phyloP scores from a whole-genome alignment of 2,888 invertebrate species.

The Microctonus brassicae region DNA sequence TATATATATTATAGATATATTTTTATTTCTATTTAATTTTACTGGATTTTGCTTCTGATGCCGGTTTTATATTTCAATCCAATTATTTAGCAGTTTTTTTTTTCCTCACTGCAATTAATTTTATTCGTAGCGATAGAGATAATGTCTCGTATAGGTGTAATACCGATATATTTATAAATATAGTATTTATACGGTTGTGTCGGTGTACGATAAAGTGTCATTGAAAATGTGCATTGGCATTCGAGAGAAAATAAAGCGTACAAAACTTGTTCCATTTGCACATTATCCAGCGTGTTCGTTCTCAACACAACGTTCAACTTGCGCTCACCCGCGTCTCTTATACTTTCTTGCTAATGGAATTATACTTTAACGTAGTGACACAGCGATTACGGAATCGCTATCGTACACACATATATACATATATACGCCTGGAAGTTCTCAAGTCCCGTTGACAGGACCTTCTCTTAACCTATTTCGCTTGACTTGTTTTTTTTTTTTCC shows the following conservation, averaged over 20 bases:
- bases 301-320: not conserved
- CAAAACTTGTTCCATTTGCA: slow-evolving; percentile 19
- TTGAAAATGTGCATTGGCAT: slow-evolving; percentile 36
- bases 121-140: not conserved
- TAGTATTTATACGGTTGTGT: not conserved
- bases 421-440: slow-evolving; percentile 26
- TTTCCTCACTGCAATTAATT: not conserved
- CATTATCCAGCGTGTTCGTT: not conserved
- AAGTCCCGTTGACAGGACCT: slow-evolving; percentile 18
- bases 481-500: slow-evolving; percentile 30
- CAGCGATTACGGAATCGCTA: slow-evolving; percentile 66
- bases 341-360: slow-evolving; percentile 62
- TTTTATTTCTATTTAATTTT: too few species aligned
- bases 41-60: not conserved
- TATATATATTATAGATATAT: too few species aligned
- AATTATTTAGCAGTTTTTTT: not conserved
- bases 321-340: slow-evolving; percentile 10
- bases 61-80: not conserved
- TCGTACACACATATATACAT: slow-evolving; percentile 9
- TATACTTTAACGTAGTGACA: slow-evolving; percentile 66
- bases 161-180: too few species aligned
- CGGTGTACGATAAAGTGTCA: not conserved
- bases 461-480: slow-evolving; percentile 29
- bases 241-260: slow-evolving; percentile 10
- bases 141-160: too few species aligned